Evolutionary conservation across 2,113 vertebrate genomes (phyloP).

Genomic region (Bos taurus): ARS-UCD2.0 NC_037332.1:119408001-119408500

Average conservation of each 20-base stretch:
- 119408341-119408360: not conserved
- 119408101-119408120: not conserved
- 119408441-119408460: not conserved
- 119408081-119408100: not conserved
- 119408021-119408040: not conserved
- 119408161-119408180: accelerated
- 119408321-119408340: not conserved
- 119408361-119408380: not conserved
- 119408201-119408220: not conserved
- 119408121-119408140: accelerated
- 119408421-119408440: not conserved
- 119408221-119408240: accelerated
- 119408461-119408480: too few species aligned
- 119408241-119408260: not conserved
- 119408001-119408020: accelerated
- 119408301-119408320: not conserved
- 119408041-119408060: not conserved
- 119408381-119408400: too few species aligned
- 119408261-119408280: not conserved
- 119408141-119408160: accelerated
- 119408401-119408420: not conserved
- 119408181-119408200: not conserved
- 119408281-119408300: accelerated
- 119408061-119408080: accelerated
- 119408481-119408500: not conserved